Conservation (phyloP, 2,888 invertebrate genomes). For the Chaetogeoica ovagalla region DNA sequence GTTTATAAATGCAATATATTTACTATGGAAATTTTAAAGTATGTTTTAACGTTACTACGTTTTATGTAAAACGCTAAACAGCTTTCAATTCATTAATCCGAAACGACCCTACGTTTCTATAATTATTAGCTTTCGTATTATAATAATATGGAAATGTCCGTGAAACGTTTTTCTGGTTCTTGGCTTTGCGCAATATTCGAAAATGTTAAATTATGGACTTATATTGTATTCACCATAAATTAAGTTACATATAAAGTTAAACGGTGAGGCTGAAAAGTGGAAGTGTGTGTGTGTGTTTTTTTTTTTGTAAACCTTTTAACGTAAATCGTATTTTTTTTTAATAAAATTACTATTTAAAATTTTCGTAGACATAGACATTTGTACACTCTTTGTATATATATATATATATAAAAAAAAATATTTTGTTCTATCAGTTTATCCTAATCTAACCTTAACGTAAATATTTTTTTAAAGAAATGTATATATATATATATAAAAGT, state of each 20-base stretch:
- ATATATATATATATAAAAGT: no score
- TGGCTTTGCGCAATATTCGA: not conserved
- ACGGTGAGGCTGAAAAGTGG: not conserved
- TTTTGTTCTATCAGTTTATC: not conserved
- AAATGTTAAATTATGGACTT: not conserved
- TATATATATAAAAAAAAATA: not conserved
- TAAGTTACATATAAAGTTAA: not conserved
- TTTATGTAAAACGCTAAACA: not conserved
- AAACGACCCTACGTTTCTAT: not conserved
- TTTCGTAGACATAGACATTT: not conserved
- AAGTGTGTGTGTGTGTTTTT: not conserved
- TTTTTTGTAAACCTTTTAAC: not conserved
- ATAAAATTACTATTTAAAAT: not conserved
- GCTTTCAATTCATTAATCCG: not conserved
- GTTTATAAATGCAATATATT: no score
- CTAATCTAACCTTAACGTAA: not conserved
- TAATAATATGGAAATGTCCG: conserved; percentile 3
- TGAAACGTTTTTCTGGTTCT: not conserved
- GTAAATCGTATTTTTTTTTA: not conserved
- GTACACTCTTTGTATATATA: not conserved
- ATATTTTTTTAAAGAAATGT: not conserved
- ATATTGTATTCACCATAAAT: not conserved
- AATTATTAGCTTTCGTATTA: not conserved
- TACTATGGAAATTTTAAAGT: not conserved
- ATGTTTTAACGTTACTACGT: no score